Base-by-base conservation (phyloP, 2,113 vertebrate species). In the Periophthalmus modestus region DNA sequence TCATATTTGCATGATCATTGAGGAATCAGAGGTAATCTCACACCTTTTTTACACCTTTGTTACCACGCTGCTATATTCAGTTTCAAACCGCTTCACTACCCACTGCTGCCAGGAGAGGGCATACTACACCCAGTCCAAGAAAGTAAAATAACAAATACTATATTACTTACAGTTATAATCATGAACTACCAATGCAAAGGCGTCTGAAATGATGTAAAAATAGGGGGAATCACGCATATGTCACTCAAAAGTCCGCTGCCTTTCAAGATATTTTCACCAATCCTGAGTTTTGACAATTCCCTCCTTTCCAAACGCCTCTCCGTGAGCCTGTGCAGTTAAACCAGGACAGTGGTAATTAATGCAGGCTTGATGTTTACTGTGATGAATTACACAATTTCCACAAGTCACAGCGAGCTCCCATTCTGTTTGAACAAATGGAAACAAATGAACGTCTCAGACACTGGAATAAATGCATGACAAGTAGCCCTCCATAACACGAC, bases 381-480 rank as follows among this genome's bases (percentile, higher is more conserved):
- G 23, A 68, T 15, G 5, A 36, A 16, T 19, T 54, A 34, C 33
- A 46, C 54, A 59, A 23, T 14, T 63, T 55, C 61, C 24, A 65
- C 36, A 7, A 28, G 48, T 33, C 28, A 34, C 43, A 13, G 43
- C 48, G 24, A 12, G 61, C 57, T 57, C 34, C 46, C 12, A 21
- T 16, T 36, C 57, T 52, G 66, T 69, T 59, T 52, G 52, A 39
- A 55, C 50, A 66, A 55, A 67, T 67, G 28, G 55, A 75, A 74
- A 52, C 15, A 28, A 52, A 34, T 67, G 43, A 67, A 47, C n/a
- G 66, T 24, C 66, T 67, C n/a, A 67, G 21, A 67, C 43, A 48
- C 39, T 48, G 46, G 66, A 67, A 67, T 67, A 67, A 67, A 67
- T 67, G 21, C 46, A 48, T 67, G 21, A 23, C 19, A 67, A 67